A percentile compares a stretch with the other conserved stretches of the same genome.
Evolutionary conservation across 2,113 vertebrate species (phyloP).

Genomic region (Pseudonaja textilis): DNA sequence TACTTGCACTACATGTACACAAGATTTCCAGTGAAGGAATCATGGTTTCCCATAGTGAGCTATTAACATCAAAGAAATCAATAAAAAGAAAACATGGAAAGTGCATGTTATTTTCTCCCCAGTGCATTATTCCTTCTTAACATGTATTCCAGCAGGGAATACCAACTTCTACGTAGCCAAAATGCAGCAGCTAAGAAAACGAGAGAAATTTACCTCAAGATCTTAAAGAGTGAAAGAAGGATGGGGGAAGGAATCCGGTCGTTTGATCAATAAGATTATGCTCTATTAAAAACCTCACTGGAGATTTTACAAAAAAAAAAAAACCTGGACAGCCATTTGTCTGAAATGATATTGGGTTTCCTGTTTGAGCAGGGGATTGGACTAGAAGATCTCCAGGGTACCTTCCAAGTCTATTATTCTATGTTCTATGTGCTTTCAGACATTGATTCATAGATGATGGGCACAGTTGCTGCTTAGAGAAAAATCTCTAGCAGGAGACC

Average conservation of each 20-base stretch:
- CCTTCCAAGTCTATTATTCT: not conserved
- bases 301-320: not conserved
- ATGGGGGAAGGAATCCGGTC: not conserved
- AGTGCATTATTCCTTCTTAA: not conserved
- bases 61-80: not conserved
- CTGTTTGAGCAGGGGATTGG: not conserved
- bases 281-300: not conserved
- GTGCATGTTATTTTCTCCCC: not conserved
- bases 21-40: constrained; percentile 1
- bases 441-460: not conserved
- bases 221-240: not conserved
- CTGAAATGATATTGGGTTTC: not conserved
- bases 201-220: not conserved
- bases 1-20: not conserved
- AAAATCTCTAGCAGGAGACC: not conserved
- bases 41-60: not conserved
- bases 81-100: not conserved
- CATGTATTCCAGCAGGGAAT: not conserved
- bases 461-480: not conserved
- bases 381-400: not conserved
- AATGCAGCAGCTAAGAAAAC: not conserved
- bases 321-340: not conserved
- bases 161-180: not conserved
- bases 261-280: not conserved
- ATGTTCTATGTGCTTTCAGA: not conserved